Percentiles rank a stretch among this genome's conserved stretches.
phyloP scores from a whole-genome alignment of 2,113 vertebrate species.

The Chauna torquata region DNA sequence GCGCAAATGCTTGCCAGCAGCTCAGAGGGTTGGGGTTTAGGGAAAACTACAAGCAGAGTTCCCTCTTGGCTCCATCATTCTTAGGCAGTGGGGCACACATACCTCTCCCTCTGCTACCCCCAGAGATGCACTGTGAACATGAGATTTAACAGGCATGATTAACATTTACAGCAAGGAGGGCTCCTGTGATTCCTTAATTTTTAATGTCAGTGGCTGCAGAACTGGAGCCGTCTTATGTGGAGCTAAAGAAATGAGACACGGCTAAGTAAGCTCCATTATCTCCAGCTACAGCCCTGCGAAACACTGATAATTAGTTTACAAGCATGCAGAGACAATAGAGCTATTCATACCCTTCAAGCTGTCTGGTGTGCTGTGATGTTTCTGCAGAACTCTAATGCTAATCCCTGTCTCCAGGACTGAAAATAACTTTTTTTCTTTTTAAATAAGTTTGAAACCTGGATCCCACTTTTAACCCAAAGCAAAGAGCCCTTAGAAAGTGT shows the following conservation, averaged over 20 bases:
- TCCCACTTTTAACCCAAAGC: background rate
- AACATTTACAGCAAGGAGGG: background rate
- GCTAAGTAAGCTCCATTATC: slow-evolving; percentile 29
- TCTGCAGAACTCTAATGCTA: background rate
- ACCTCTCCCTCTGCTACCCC: background rate
- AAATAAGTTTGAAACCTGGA: background rate
- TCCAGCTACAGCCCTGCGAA: background rate
- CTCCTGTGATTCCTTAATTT: background rate
- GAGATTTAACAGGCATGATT: background rate
- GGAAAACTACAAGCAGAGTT: background rate
- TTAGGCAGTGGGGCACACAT: background rate
- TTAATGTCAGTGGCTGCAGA: slow-evolving; percentile 16
- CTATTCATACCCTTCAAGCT: background rate
- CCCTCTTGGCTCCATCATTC: background rate
- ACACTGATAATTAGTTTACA: background rate
- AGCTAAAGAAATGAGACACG: background rate
- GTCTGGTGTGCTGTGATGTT: background rate
- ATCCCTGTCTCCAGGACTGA: background rate
- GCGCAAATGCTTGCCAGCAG: background rate
- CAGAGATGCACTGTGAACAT: background rate
- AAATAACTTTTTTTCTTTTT: background rate
- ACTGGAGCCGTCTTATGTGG: background rate
- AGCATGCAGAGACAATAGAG: background rate
- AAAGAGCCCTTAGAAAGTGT: background rate
- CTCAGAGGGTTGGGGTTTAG: background rate